Conservation (phyloP, 2,797 vertebrate genomes). For the Sebastes glaucus region DNA sequence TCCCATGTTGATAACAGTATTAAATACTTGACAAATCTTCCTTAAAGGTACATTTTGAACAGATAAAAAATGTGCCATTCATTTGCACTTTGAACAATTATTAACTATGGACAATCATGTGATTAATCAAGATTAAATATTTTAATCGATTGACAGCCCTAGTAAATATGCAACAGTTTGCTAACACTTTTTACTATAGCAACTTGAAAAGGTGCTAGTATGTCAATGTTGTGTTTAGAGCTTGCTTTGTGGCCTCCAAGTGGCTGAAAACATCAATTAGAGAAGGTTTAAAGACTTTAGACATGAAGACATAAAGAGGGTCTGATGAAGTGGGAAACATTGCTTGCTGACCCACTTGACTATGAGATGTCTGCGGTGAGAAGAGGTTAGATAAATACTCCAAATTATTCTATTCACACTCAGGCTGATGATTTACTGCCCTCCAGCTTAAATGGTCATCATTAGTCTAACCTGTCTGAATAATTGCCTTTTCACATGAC, state of each 20-base stretch:
- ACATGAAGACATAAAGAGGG: background rate
- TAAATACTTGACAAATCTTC: too few relatives aligned
- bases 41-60: too few relatives aligned
- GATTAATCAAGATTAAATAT: too few relatives aligned
- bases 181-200: background rate
- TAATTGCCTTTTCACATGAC: constrained; percentile 11
- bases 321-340: background rate
- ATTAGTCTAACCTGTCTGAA: constrained; percentile 43
- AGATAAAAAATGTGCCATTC: too few relatives aligned
- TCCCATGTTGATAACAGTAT: too few relatives aligned
- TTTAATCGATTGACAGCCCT: too few relatives aligned
- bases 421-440: constrained; percentile 65
- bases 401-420: constrained; percentile 22
- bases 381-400: constrained; percentile 16
- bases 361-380: background rate
- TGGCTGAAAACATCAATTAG: background rate
- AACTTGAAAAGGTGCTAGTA: background rate
- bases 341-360: constrained; percentile 11
- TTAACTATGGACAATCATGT: too few relatives aligned
- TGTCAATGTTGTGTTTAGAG: background rate
- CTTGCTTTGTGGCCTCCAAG: background rate
- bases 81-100: too few relatives aligned
- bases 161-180: background rate
- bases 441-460: background rate
- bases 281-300: background rate